Evolutionary conservation across 2,113 vertebrate genomes (phyloP).

Genomic region (Seriola quinqueradiata): DNA sequence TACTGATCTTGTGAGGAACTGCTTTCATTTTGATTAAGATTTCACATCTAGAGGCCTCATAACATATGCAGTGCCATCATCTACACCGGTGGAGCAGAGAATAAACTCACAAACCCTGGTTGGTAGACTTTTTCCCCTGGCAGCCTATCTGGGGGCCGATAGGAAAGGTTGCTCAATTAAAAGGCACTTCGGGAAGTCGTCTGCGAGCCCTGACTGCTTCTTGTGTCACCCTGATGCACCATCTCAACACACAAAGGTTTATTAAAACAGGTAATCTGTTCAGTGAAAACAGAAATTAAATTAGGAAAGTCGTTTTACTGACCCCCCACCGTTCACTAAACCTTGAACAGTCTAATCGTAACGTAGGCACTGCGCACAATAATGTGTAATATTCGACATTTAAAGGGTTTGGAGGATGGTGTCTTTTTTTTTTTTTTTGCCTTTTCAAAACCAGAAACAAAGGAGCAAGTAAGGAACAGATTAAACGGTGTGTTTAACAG

Average conservation of each 20-base stretch:
- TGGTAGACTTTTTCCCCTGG: slow-evolving; percentile 24
- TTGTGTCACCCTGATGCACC: slow-evolving; percentile 26
- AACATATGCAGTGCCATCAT: slow-evolving; percentile 44
- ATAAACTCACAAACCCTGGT: slow-evolving; percentile 25
- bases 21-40: slow-evolving; percentile 66
- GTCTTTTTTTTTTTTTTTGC: neutral
- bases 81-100: slow-evolving; percentile 53
- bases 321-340: neutral
- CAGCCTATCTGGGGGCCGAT: slow-evolving; percentile 10
- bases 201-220: slow-evolving; percentile 22
- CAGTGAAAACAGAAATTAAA: slow-evolving; percentile 29
- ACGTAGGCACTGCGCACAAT: neutral
- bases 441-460: neutral
- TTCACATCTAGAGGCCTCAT: slow-evolving; percentile 67
- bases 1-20: slow-evolving; percentile 57
- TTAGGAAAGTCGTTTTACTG: slow-evolving; percentile 7
- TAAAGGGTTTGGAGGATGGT: neutral
- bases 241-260: slow-evolving; percentile 36
- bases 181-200: slow-evolving; percentile 54
- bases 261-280: slow-evolving; percentile 44
- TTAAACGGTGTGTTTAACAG: neutral
- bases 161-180: slow-evolving; percentile 67
- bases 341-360: neutral
- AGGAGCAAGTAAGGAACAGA: neutral
- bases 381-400: neutral